Percentiles rank a stretch among this genome's conserved stretches.
phyloP scores from a whole-genome alignment of 2,797 vertebrate genomes.

The Scolopax rusticola region DNA sequence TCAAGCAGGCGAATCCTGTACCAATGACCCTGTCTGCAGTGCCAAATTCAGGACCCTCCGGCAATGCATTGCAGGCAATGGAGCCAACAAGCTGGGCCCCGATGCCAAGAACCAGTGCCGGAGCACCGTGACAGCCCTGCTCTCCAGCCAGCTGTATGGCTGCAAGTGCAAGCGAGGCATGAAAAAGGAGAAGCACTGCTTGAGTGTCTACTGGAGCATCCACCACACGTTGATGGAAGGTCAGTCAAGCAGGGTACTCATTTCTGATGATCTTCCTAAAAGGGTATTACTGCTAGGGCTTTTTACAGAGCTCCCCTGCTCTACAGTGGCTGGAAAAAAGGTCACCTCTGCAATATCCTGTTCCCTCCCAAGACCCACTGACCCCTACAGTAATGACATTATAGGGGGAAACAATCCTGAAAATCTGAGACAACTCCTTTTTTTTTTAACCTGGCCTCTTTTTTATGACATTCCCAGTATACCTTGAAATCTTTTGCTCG shows the following conservation, averaged over 20 bases:
- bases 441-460: background rate
- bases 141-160: slow-evolving; percentile 89
- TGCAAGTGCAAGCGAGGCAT: slow-evolving; percentile 94
- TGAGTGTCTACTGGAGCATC: slow-evolving; percentile 95
- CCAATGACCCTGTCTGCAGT: slow-evolving; percentile 89
- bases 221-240: slow-evolving; percentile 92
- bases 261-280: background rate
- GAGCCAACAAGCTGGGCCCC: slow-evolving; percentile 89
- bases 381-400: background rate
- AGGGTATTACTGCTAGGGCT: background rate
- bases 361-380: rapidly evolving
- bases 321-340: too few species aligned
- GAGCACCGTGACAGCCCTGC: slow-evolving; percentile 87
- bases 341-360: rapidly evolving
- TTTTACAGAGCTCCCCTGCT: background rate
- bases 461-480: background rate
- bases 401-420: background rate
- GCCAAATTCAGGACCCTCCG: slow-evolving; percentile 90
- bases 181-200: slow-evolving; percentile 94
- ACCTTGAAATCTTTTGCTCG: background rate
- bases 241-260: background rate
- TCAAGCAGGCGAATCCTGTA: slow-evolving; percentile 89
- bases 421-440: background rate
- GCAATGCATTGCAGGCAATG: slow-evolving; percentile 92
- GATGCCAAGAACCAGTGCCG: slow-evolving; percentile 90